Percentiles rank a stretch among this genome's conserved stretches.
Evolutionary conservation across 1,140 invertebrate species (phyloP).

Genomic region (Berghia stephanieae): DNA sequence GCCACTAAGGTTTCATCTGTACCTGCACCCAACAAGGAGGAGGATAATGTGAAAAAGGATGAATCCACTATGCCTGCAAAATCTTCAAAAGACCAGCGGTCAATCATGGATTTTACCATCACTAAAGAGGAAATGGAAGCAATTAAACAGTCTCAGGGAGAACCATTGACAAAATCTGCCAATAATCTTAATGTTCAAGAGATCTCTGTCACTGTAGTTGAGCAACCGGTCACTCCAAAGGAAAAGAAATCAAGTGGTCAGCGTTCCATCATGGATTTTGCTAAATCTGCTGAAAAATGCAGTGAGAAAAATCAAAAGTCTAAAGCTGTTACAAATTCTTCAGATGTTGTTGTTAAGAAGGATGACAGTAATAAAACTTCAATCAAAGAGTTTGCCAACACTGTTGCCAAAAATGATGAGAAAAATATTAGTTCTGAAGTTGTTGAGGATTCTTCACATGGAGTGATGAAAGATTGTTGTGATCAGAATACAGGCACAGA

Average conservation of each 20-base stretch:
- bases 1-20: too few relatives aligned
- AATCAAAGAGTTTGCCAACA: too few relatives aligned
- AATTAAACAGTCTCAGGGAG: not conserved
- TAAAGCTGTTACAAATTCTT: too few relatives aligned
- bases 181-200: not conserved
- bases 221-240: not conserved
- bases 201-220: not conserved
- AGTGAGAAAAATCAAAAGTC: too few relatives aligned
- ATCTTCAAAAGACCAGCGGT: conserved; percentile 34
- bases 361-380: too few relatives aligned
- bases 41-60: not conserved
- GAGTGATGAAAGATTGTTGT: too few relatives aligned
- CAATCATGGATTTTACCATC: conserved; percentile 35
- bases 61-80: not conserved
- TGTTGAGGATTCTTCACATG: too few relatives aligned
- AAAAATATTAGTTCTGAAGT: too few relatives aligned
- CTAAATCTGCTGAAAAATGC: too few relatives aligned
- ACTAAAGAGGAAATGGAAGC: not conserved
- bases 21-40: not conserved
- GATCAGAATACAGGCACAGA: too few relatives aligned
- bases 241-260: conserved; percentile 25
- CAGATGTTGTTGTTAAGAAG: too few relatives aligned
- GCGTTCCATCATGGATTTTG: conserved; percentile 33
- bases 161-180: not conserved
- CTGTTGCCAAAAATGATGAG: too few relatives aligned